Evolutionary conservation across 2,797 vertebrate genomes (phyloP), one percentile per base, ranked within the genome.

Genomic region (Lithobates sylvaticus): DNA sequence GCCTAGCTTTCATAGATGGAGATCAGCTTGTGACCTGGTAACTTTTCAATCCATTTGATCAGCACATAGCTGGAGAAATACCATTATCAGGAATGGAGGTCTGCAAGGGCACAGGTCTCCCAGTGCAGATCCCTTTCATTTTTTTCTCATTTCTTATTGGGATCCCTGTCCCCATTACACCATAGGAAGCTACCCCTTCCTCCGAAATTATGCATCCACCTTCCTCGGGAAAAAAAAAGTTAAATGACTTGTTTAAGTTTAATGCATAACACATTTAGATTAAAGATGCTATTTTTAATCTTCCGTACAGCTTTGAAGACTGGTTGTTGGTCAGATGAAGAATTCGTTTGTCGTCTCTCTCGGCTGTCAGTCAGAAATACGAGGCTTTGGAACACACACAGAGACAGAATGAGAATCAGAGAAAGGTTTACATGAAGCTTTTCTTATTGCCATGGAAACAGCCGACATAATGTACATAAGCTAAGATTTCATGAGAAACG

Each of bases 361-460:
- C 65, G 64, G 58, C 71, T 85, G 77, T 44, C 69, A 73, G 26
- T 27, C 42, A 76, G 73, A 69, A 84, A 50, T 34, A 32, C 58
- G 42, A 65, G 26, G 29, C 70, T 78, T 71, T 44, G 27, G 42
- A 76, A 79, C 29, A 67, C 32, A 74, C 61, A 34, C 71, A 8
- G 71, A 42, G 58, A 42, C 70, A 68, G 68, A 23, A 85, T 80
- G 70, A 80, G 39, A 78, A 76, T 74, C 58, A 80, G 70, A 84
- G 16, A 50, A 87, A 64, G 81, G 76, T 54, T 87, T 75, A 79
- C 65, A 74, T 84, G 76, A 79, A 79, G 86, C 70, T 76, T 87
- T 73, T 76, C 81, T 75, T 61, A 87, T 87, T 74, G 81, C 79
- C 76, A 87, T 84, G 86, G 86, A 84, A 87, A 87, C 86, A 79